These are phyloP conservation scores for Alectura lathami DNA, from an alignment of 2,113 vertebrate genomes.

Conservation along the genomic window DNA sequence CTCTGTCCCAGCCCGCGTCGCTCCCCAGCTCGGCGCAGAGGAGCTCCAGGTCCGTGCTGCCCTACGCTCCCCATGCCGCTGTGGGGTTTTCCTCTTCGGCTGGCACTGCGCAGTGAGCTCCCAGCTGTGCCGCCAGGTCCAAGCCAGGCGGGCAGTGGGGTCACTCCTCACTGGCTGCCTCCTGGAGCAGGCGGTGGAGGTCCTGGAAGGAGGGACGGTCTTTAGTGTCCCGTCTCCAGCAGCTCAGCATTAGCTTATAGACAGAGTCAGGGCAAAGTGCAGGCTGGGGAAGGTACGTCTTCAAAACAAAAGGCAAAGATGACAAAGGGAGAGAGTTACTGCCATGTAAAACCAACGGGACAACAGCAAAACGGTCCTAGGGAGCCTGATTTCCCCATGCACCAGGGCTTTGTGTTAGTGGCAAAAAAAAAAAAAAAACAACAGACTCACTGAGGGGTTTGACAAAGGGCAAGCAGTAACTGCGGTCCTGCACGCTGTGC, in stretches of 20 bases:
- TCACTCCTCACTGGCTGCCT: slow-evolving; percentile 76
- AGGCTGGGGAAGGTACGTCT: slow-evolving; percentile 94
- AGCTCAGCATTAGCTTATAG: slow-evolving; percentile 93
- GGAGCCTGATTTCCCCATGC: fast-evolving
- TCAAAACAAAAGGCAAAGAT: slow-evolving; percentile 13
- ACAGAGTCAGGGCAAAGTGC: slow-evolving; percentile 85
- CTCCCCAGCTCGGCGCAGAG: neutral
- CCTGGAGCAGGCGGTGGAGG: slow-evolving; percentile 84
- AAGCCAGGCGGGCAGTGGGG: neutral
- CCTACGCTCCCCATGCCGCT: slow-evolving; percentile 12
- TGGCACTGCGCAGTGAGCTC: slow-evolving; percentile 66
- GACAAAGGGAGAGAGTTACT: neutral
- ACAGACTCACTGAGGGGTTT: neutral
- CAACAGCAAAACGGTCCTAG: neutral
- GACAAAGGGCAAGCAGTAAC: neutral
- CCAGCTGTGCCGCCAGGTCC: slow-evolving; percentile 34
- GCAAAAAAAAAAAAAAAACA: too few relatives aligned
- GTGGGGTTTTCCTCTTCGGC: slow-evolving; percentile 16
- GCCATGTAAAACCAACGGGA: neutral
- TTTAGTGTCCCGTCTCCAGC: slow-evolving; percentile 96
- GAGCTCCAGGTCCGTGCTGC: neutral
- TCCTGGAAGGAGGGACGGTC: slow-evolving; percentile 93
- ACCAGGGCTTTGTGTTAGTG: fast-evolving
- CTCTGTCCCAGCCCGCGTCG: neutral
- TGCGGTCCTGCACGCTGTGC: neutral